A percentile compares a stretch with the other conserved stretches of the same genome.
phyloP scores from a whole-genome alignment of 2,113 vertebrate species.

The Pelodiscus sinensis region DNA sequence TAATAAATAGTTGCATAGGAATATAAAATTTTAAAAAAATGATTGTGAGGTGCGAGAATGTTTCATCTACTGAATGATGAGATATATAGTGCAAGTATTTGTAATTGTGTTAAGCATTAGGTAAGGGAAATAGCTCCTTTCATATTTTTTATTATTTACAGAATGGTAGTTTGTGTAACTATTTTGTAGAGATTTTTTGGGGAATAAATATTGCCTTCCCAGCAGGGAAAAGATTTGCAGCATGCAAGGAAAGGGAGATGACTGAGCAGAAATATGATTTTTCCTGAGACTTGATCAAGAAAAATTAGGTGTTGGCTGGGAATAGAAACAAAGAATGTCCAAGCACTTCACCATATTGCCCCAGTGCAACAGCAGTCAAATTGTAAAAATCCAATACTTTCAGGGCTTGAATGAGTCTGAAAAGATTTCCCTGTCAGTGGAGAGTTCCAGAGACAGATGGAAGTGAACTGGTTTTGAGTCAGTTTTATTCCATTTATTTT shows the following conservation, averaged over 20 bases:
- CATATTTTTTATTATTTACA: neutral
- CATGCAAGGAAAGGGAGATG: constrained; percentile 23
- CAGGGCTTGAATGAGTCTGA: constrained; percentile 52
- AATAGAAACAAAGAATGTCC: constrained; percentile 46
- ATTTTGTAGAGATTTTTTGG: constrained; percentile 21
- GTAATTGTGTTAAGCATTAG: neutral
- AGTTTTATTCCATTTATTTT: constrained; percentile 31
- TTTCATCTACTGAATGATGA: constrained; percentile 1
- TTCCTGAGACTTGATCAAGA: neutral
- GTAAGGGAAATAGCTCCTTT: neutral
- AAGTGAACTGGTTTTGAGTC: constrained; percentile 41
- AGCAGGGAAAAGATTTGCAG: neutral
- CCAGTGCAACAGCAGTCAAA: constrained; percentile 14
- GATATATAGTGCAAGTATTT: neutral
- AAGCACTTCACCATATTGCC: constrained; percentile 47
- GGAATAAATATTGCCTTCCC: neutral
- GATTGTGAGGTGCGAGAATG: constrained; percentile 15
- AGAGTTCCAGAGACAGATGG: constrained; percentile 47
- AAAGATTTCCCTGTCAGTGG: constrained; percentile 33
- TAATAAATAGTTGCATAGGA: constrained; percentile 48
- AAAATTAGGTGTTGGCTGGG: constrained; percentile 43
- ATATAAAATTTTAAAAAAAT: constrained; percentile 37
- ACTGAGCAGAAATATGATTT: neutral
- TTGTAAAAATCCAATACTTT: constrained; percentile 59
- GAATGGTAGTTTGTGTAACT: neutral